These are phyloP conservation scores for Eumeta japonica DNA, from an alignment of 1,140 invertebrate species.

Conservation along the genomic window DNA sequence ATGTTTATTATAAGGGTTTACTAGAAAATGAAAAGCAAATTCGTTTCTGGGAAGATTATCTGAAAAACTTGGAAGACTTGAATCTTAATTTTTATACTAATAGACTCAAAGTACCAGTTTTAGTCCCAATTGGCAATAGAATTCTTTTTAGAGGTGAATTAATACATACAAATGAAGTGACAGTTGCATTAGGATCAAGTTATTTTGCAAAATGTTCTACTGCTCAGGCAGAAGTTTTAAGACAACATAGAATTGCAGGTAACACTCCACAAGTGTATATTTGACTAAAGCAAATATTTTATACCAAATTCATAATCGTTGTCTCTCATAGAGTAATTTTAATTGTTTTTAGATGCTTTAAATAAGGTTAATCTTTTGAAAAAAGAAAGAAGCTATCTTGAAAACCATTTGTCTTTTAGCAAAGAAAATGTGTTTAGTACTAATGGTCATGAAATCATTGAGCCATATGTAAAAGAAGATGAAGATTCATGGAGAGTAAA, in stretches of 20 bases:
- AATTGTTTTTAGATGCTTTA: conserved; percentile 51
- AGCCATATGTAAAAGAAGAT: conserved; percentile 60
- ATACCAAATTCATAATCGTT: too few species aligned
- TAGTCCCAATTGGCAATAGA: conserved; percentile 66
- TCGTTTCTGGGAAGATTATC: conserved; percentile 40
- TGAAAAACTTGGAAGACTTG: conserved; percentile 26
- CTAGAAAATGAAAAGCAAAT: conserved; percentile 36
- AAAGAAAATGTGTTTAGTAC: conserved; percentile 39
- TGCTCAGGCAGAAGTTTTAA: conserved; percentile 64
- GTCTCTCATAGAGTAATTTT: too few species aligned
- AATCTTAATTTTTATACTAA: conserved; percentile 35
- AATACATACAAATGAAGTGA: conserved; percentile 74
- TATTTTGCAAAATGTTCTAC: conserved; percentile 72
- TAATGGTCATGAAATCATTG: conserved; percentile 59
- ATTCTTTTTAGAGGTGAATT: conserved; percentile 70
- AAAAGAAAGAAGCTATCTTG: conserved; percentile 57
- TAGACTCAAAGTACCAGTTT: conserved; percentile 46
- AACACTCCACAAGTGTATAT: conserved; percentile 3
- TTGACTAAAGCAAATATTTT: conserved; percentile 4
- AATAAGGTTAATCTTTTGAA: conserved; percentile 49
- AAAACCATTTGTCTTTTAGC: conserved; percentile 50
- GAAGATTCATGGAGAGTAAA: conserved; percentile 58
- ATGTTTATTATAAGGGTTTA: conserved; percentile 19
- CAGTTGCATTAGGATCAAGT: conserved; percentile 69
- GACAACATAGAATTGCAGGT: conserved; percentile 63